Percentiles rank a stretch among this genome's conserved stretches.
Conservation (phyloP, 64 coral and sea anemone genomes). For the Anthopleura sola region DNA sequence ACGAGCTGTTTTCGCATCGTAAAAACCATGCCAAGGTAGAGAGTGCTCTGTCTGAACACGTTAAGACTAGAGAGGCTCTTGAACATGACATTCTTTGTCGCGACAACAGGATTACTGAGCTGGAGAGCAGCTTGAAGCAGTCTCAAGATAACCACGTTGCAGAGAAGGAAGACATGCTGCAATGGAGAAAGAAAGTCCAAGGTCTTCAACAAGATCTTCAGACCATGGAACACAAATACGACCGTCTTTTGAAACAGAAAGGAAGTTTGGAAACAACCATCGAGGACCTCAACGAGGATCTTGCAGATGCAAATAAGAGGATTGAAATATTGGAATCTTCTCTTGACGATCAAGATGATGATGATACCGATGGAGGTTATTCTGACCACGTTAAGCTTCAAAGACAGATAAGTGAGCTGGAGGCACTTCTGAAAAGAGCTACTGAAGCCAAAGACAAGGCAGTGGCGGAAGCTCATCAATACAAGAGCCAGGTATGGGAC, state of each 20-base stretch:
- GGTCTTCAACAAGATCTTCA: constrained; percentile 74
- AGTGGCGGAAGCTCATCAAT: constrained; percentile 41
- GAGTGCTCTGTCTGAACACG: constrained; percentile 59
- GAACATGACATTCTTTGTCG: constrained; percentile 60
- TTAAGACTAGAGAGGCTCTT: constrained; percentile 55
- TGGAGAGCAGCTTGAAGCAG: constrained; percentile 63
- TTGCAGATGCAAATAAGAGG: constrained; percentile 41
- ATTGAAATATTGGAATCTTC: constrained; percentile 60
- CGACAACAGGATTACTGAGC: constrained; percentile 45
- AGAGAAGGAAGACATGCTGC: constrained; percentile 69
- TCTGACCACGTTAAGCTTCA: constrained; percentile 43
- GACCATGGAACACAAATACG: constrained; percentile 34
- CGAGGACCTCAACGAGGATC: constrained; percentile 68
- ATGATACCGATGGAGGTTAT: constrained; percentile 29
- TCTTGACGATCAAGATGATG: constrained; percentile 40
- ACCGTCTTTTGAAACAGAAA: constrained; percentile 52
- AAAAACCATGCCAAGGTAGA: constrained; percentile 70
- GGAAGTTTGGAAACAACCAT: constrained; percentile 35
- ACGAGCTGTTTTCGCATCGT: constrained; percentile 59
- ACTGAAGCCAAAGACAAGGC: constrained; percentile 41
- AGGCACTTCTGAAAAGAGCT: constrained; percentile 54
- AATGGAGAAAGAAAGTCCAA: constrained; percentile 68
- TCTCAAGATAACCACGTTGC: constrained; percentile 64
- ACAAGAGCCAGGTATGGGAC: constrained; percentile 74
- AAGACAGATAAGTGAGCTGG: constrained; percentile 40